These are phyloP conservation scores for Cryptocephalus primarius DNA, from an alignment of 2,888 invertebrate genomes.

Conservation along the genomic window DNA sequence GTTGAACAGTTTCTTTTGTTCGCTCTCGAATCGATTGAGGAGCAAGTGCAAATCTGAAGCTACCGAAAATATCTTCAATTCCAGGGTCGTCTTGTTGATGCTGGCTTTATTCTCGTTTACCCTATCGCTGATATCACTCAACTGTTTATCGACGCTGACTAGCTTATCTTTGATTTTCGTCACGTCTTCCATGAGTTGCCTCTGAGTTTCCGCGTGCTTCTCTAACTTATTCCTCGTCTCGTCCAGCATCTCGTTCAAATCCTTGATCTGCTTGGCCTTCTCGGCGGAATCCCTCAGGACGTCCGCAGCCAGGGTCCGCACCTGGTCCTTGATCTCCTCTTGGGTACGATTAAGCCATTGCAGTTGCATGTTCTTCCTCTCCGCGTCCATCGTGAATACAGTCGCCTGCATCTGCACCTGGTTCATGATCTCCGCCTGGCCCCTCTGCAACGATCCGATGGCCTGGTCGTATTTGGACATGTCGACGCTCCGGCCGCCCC, in stretches of 20 bases:
- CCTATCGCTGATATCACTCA: not conserved
- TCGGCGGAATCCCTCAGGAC: slow-evolving; percentile 1
- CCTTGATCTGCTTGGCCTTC: slow-evolving; percentile 2
- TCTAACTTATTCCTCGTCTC: slow-evolving; percentile 2
- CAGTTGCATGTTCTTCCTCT: slow-evolving; percentile 3
- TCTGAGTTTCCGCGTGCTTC: slow-evolving; percentile 2
- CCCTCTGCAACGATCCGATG: slow-evolving; percentile 1
- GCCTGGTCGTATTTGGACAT: slow-evolving; percentile 1
- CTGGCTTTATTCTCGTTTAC: not conserved
- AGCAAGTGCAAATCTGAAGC: slow-evolving; percentile 3
- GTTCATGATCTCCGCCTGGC: slow-evolving; percentile 3
- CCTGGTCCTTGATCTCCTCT: slow-evolving; percentile 2
- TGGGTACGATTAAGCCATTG: slow-evolving; percentile 4
- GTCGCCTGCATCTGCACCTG: slow-evolving; percentile 2
- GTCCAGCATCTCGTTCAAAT: slow-evolving; percentile 2
- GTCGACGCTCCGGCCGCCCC: not conserved
- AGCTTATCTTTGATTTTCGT: slow-evolving; percentile 3
- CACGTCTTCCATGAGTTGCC: slow-evolving; percentile 3
- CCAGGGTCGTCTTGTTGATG: not conserved
- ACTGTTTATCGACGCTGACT: slow-evolving; percentile 1
- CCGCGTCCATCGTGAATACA: slow-evolving; percentile 5
- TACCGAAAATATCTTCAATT: slow-evolving; percentile 2
- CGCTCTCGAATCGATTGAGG: slow-evolving; percentile 3
- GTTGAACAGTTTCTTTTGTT: slow-evolving; percentile 4
- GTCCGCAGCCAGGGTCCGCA: not conserved